Conservation (phyloP, 2,888 invertebrate genomes). For the Tetragonisca angustula region DNA sequence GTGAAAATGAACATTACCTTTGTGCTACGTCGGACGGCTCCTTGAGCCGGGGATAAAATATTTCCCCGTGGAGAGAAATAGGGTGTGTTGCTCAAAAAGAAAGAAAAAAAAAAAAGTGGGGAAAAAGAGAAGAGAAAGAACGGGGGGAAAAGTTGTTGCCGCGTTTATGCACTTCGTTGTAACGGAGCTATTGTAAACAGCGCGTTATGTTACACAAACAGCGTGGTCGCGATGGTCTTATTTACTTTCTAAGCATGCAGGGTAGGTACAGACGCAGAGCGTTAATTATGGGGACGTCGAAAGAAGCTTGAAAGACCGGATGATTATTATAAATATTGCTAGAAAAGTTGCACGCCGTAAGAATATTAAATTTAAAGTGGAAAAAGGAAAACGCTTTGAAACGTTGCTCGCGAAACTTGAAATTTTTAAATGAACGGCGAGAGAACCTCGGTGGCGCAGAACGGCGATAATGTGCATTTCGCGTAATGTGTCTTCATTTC, state of each 20-base stretch:
- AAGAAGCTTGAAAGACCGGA: constrained; percentile 15
- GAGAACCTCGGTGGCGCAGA: not conserved
- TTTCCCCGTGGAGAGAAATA: not conserved
- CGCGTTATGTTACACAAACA: constrained; percentile 42
- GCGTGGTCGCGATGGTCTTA: constrained; percentile 36
- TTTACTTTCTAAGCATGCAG: constrained; percentile 34
- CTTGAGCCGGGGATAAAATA: constrained; percentile 20
- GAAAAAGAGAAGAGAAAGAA: not conserved
- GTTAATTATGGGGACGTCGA: constrained; percentile 46
- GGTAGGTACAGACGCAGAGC: not conserved
- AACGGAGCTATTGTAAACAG: constrained; percentile 48
- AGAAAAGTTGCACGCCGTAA: not conserved
- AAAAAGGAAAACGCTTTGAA: not conserved
- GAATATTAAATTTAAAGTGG: not conserved
- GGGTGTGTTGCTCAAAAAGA: constrained; percentile 15
- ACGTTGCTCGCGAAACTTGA: not conserved
- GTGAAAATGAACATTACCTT: not conserved
- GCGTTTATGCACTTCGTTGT: constrained; percentile 35
- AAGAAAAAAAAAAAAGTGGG: not conserved
- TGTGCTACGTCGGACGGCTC: not conserved
- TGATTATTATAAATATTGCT: constrained; percentile 28
- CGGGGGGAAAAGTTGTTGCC: constrained; percentile 4
- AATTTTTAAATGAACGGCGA: not conserved
- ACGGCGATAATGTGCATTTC: not conserved
- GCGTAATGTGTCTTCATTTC: not conserved